Conservation (phyloP, 23 tunicate genomes). For the Trididemnum miniatum region DNA sequence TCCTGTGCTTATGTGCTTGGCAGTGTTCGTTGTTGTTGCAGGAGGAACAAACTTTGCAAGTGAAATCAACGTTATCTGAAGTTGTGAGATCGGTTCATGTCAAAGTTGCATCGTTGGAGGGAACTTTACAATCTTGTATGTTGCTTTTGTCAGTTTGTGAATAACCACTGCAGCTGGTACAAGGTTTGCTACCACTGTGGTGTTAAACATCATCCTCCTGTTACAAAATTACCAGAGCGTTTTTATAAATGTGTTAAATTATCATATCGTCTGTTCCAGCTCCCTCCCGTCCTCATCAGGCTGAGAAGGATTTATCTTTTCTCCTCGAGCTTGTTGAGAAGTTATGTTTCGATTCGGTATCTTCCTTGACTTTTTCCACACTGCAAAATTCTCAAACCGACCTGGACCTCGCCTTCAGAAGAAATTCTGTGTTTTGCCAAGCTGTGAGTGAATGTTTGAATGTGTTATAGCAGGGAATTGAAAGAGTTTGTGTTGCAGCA, state of each 20-base stretch:
- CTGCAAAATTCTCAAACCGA: background rate
- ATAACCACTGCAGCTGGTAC: too few species aligned
- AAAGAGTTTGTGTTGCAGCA: too few species aligned
- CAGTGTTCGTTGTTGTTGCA: conserved; percentile 4
- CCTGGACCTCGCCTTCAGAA: conserved; percentile 50
- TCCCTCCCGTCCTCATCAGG: background rate
- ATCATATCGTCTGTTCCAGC: background rate
- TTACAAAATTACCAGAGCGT: too few species aligned
- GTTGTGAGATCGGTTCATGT: conserved; percentile 42
- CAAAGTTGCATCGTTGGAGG: background rate
- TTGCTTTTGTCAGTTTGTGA: too few species aligned
- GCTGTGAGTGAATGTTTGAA: too few species aligned
- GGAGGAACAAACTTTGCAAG: conserved; percentile 52
- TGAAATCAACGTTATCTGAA: conserved; percentile 46
- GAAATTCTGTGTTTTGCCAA: conserved; percentile 84
- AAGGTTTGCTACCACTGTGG: too few species aligned
- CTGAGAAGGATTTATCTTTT: background rate
- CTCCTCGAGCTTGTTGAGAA: conserved; percentile 2
- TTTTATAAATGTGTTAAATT: too few species aligned
- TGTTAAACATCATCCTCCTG: too few species aligned
- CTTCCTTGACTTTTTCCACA: background rate
- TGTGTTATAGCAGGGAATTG: too few species aligned
- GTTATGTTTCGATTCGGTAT: background rate
- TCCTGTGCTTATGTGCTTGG: too few species aligned
- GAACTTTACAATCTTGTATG: too few species aligned